Conservation (phyloP, 92 coral and sea anemone species). For the Heliopora coerulea region DNA sequence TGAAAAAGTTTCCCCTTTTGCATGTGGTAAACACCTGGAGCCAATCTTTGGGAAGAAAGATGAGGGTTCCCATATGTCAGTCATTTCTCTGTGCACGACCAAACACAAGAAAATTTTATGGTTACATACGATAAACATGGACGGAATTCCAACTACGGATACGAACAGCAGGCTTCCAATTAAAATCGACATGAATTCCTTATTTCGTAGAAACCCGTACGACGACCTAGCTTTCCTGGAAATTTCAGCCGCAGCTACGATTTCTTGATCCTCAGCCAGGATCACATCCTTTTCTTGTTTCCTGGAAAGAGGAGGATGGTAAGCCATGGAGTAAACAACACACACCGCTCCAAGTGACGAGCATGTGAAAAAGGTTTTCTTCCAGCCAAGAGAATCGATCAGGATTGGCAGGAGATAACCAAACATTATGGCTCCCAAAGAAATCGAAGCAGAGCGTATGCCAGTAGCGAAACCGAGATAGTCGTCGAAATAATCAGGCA, state of each 20-base stretch:
- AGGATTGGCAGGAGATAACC: slow-evolving; percentile 2
- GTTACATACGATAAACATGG: slow-evolving; percentile 9
- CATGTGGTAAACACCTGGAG: not conserved
- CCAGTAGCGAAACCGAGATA: slow-evolving; percentile 30
- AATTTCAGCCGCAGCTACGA: too few relatives aligned
- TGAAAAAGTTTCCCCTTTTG: too few relatives aligned
- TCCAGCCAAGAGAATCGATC: slow-evolving; percentile 7
- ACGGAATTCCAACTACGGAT: not conserved
- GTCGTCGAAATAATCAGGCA: slow-evolving; percentile 8
- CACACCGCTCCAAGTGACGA: not conserved
- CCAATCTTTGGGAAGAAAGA: not conserved
- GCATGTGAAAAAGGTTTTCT: not conserved
- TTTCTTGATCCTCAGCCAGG: not conserved
- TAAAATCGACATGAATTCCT: slow-evolving; percentile 13
- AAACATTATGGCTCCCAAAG: slow-evolving; percentile 7
- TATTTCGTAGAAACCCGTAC: slow-evolving; percentile 1
- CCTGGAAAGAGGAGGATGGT: not conserved
- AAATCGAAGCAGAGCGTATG: slow-evolving; percentile 9
- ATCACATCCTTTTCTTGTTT: not conserved
- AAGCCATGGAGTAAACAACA: not conserved
- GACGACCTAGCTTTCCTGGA: not conserved
- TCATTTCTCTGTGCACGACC: not conserved
- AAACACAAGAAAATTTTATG: not conserved
- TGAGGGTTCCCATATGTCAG: not conserved
- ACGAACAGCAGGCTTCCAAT: slow-evolving; percentile 6